Evolutionary conservation across 2,888 invertebrate species (phyloP).

Genomic region (Aplocera efformata): DNA sequence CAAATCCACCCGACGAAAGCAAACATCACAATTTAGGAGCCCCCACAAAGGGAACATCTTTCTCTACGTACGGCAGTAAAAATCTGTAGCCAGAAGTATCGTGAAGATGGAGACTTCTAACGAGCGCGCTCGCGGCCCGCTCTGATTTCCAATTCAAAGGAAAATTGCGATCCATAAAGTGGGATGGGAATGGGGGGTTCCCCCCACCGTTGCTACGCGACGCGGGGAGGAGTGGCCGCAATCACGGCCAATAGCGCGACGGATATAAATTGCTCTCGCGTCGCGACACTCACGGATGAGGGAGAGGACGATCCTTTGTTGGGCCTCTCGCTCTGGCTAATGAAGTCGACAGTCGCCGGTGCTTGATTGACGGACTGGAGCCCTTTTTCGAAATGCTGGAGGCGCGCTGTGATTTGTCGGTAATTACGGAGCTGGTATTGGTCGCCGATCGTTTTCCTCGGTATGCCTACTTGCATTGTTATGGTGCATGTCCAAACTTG

Average conservation of each 20-base stretch:
- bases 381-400: slow-evolving; percentile 68
- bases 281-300: slow-evolving; percentile 67
- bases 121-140: slow-evolving; percentile 70
- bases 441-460: slow-evolving; percentile 37
- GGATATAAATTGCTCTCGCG: slow-evolving; percentile 80
- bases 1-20: slow-evolving; percentile 31
- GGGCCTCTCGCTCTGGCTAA: slow-evolving; percentile 60
- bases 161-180: slow-evolving; percentile 80
- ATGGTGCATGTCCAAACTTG: neutral
- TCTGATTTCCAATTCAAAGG: slow-evolving; percentile 82
- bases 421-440: slow-evolving; percentile 49
- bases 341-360: slow-evolving; percentile 71
- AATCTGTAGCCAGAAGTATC: slow-evolving; percentile 71
- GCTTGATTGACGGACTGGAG: slow-evolving; percentile 74
- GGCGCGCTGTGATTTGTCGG: slow-evolving; percentile 66
- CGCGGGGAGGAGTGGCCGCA: slow-evolving; percentile 83
- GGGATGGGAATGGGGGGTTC: slow-evolving; percentile 50
- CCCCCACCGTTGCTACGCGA: slow-evolving; percentile 82
- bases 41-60: slow-evolving; percentile 63
- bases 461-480: slow-evolving; percentile 17
- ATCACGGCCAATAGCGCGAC: slow-evolving; percentile 81
- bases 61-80: slow-evolving; percentile 58
- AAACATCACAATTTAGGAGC: slow-evolving; percentile 57
- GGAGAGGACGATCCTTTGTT: slow-evolving; percentile 39
- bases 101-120: slow-evolving; percentile 73